Percentiles rank a stretch among this genome's conserved stretches.
Conservation (phyloP, 2,888 invertebrate genomes). For the Caenorhabditis zanzibari region DNA sequence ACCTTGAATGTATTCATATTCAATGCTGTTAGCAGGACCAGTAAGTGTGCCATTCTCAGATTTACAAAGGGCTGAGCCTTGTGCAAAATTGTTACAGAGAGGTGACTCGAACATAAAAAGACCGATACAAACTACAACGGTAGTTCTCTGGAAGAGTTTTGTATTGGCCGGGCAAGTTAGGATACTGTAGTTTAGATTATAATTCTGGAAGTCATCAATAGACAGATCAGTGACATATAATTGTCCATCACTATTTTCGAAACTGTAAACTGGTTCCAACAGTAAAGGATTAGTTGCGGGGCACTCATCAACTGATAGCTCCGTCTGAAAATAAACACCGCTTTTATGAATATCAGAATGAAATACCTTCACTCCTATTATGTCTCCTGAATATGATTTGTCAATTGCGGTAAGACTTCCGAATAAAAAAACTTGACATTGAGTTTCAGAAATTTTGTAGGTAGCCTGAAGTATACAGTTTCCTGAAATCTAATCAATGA, state of each 20-base stretch:
- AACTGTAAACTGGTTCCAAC: not conserved
- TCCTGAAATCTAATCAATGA: no score
- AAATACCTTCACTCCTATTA: not conserved
- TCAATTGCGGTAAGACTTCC: not conserved
- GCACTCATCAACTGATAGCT: not conserved
- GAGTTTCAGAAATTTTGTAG: not conserved
- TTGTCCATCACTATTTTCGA: not conserved
- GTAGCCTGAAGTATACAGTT: not conserved
- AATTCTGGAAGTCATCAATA: not conserved
- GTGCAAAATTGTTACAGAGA: not conserved
- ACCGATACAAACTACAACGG: not conserved
- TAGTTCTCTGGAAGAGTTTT: not conserved
- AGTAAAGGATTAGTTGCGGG: not conserved
- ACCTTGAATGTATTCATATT: slow-evolving; percentile 11
- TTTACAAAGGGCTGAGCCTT: not conserved
- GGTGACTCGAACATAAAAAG: not conserved
- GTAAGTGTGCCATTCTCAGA: slow-evolving; percentile 5
- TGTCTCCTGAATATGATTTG: not conserved
- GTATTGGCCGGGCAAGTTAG: slow-evolving; percentile 3
- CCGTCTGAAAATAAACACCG: not conserved
- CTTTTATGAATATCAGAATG: no score
- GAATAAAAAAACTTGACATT: not conserved
- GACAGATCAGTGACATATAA: not conserved
- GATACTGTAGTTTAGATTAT: slow-evolving; percentile 2
- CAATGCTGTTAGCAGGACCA: slow-evolving; percentile 16